Evolutionary conservation across 2,113 vertebrate genomes (phyloP).

Genomic region (Columba livia): DNA sequence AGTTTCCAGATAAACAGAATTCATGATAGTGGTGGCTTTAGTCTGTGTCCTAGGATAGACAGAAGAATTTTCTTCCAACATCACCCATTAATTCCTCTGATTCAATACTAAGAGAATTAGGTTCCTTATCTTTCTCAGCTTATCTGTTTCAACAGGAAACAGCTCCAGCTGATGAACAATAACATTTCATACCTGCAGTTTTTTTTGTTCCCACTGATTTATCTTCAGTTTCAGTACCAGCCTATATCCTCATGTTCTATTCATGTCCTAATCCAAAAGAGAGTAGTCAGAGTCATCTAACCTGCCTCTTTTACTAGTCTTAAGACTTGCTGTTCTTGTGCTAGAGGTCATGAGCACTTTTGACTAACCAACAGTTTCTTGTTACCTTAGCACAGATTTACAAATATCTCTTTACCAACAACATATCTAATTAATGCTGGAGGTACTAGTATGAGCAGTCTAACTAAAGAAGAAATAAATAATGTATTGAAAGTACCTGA

Average conservation of each 20-base stretch:
- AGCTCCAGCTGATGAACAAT: not conserved
- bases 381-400: not conserved
- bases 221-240: not conserved
- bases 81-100: not conserved
- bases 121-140: not conserved
- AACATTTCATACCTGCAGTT: not conserved
- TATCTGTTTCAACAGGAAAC: not conserved
- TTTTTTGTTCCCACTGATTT: not conserved
- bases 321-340: not conserved
- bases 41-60: not conserved
- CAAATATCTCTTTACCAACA: not conserved
- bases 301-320: not conserved
- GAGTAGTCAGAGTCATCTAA: not conserved
- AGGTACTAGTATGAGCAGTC: not conserved
- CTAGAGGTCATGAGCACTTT: not conserved
- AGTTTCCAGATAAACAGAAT: not conserved
- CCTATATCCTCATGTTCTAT: not conserved
- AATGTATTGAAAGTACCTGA: not conserved
- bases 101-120: not conserved
- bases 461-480: not conserved
- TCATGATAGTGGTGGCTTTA: not conserved
- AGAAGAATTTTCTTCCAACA: not conserved
- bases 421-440: not conserved
- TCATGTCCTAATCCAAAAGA: not conserved
- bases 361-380: not conserved